Base-by-base conservation (phyloP, 2,797 vertebrate genomes). In the Tiaroga cobitis region DNA sequence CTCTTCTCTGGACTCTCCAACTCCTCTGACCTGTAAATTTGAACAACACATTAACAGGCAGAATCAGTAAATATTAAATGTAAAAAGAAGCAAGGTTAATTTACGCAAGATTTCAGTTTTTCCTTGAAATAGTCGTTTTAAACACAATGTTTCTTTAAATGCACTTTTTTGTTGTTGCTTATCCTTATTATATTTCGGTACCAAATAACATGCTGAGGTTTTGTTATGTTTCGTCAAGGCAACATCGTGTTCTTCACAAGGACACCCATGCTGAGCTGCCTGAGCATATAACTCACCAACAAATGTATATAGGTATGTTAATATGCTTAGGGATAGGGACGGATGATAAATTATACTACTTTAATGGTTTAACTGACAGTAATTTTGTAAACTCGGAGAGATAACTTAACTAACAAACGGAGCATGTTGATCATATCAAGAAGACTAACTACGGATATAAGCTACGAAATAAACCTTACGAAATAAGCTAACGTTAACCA, bases 1-100 rank as follows among this genome's bases (percentile, higher is more conserved):
- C 97, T 99, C 88, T 92, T 96, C 90, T 97, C 96, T 0, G 97
- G 96, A 85, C 92, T 96, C 89, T 97, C 97, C 88, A 96, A 95
- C 91, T 98, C 97, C 86, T 97, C 96, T 87, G 95, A 95, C 88
- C 98, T 99, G 93, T 89, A 49, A 65, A 54, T 16, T 72, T 9
- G 73, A 54, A 16, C 69, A 2, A 9, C 8, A 61, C 11, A 69
- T 24, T 18, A 24, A 80, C 6, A 24, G 6, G 6, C n/a, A 24
- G 7, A 70, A 68, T n/a, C 3, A 68, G 19, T 37, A 29, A 11
- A 75, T 54, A n/a, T n/a, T 10, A 13, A 11, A 29, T 13, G 8
- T 39, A 39, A 26, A n/a, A 72, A 26, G 16, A 41, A 78, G 41
- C 13, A 37, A 59, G 15, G 24, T 2, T 56, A 2, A 37, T 11